phyloP scores from a whole-genome alignment of 2,113 vertebrate species.

The Notothenia coriiceps region DNA sequence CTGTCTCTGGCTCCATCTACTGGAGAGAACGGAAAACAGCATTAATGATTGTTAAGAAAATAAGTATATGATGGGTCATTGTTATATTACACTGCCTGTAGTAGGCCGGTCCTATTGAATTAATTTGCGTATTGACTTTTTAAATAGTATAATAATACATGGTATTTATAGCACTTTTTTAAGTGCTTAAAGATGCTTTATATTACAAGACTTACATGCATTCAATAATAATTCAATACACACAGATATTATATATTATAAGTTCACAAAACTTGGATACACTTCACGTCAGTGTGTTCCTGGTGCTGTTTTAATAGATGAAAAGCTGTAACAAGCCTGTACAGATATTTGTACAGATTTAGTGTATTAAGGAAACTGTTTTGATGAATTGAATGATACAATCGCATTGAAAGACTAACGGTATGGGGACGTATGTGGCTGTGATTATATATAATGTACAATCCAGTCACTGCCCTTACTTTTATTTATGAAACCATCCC shows the following conservation, averaged over 20 bases:
- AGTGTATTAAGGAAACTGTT: not conserved
- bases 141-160: too few relatives aligned
- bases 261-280: not conserved
- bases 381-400: not conserved
- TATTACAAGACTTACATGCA: too few relatives aligned
- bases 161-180: too few relatives aligned
- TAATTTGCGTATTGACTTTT: too few relatives aligned
- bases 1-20: conserved; percentile 28
- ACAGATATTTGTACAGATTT: not conserved
- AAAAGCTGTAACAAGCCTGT: not conserved
- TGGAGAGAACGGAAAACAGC: not conserved
- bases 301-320: not conserved
- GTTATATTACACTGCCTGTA: not conserved
- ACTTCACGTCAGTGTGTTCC: not conserved
- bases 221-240: too few relatives aligned
- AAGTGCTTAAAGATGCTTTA: too few relatives aligned
- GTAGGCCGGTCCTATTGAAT: too few relatives aligned
- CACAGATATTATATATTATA: not conserved
- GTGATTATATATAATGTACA: not conserved
- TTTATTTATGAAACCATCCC: not conserved
- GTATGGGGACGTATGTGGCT: not conserved
- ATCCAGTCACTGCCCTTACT: not conserved
- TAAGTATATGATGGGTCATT: not conserved
- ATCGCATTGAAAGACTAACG: not conserved
- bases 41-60: not conserved